phyloP scores from a whole-genome alignment of 92 coral and sea anemone genomes.

The Metridium senile region DNA sequence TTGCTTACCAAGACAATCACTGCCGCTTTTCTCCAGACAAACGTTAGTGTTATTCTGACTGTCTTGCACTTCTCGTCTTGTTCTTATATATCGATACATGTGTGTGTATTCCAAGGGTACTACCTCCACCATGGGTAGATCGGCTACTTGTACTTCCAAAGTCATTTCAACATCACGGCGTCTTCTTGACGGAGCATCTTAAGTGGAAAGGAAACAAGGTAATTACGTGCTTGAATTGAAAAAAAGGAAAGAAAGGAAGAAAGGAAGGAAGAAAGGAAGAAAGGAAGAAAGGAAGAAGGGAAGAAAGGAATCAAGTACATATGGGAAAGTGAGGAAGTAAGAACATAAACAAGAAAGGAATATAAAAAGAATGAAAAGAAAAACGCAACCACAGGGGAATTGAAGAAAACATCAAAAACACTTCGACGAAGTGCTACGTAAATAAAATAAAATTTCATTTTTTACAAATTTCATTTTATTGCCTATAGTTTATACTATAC shows the following conservation, averaged over 20 bases:
- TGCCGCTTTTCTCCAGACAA: neutral
- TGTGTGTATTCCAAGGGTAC: slow-evolving; percentile 22
- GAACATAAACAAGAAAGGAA: neutral
- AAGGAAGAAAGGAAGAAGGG: neutral
- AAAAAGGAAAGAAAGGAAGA: neutral
- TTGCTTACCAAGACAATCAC: slow-evolving; percentile 24
- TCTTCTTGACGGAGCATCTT: slow-evolving; percentile 17
- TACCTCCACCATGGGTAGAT: slow-evolving; percentile 5
- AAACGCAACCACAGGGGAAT: too few species aligned
- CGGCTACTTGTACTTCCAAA: slow-evolving; percentile 28
- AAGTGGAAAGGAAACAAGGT: neutral
- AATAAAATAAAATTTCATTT: too few species aligned
- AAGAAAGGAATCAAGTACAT: neutral
- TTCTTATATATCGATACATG: slow-evolving; percentile 34
- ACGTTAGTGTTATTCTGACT: slow-evolving; percentile 7
- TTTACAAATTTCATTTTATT: too few species aligned
- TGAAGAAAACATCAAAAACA: too few species aligned
- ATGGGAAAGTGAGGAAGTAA: neutral
- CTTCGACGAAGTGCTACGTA: too few species aligned
- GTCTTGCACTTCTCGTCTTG: slow-evolving; percentile 23
- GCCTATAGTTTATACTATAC: too few species aligned
- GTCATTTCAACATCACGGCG: slow-evolving; percentile 57
- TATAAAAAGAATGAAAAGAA: too few species aligned
- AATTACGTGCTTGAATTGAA: neutral
- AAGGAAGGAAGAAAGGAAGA: neutral